These are phyloP conservation scores for Drosophila vallismaia DNA, from an alignment of 2,888 invertebrate genomes.

Conservation along the genomic window DNA sequence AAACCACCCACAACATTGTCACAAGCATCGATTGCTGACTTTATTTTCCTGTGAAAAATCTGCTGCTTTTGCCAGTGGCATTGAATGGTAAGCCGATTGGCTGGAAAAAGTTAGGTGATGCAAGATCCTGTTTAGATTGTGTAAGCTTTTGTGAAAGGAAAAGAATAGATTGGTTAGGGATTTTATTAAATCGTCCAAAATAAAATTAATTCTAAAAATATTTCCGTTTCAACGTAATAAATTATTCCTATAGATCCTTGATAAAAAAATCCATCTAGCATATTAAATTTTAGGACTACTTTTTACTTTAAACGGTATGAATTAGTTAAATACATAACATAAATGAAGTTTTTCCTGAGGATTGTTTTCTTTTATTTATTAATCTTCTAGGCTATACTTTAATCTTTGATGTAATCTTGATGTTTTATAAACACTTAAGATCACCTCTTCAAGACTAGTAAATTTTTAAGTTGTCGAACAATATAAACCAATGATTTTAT, in stretches of 20 bases:
- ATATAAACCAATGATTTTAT: not conserved
- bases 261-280: too few relatives aligned
- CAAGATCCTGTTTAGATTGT: conserved; percentile 33
- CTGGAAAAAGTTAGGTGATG: conserved; percentile 32
- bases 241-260: too few relatives aligned
- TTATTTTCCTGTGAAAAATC: conserved; percentile 5
- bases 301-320: too few relatives aligned
- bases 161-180: conserved; percentile 1
- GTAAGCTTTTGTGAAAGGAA: conserved; percentile 29
- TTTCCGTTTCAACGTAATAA: too few relatives aligned
- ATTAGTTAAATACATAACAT: too few relatives aligned
- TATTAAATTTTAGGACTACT: too few relatives aligned
- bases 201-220: too few relatives aligned
- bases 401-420: not conserved
- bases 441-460: not conserved
- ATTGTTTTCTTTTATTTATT: too few relatives aligned
- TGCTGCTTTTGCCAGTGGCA: conserved; percentile 17
- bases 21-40: conserved; percentile 1
- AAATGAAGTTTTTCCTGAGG: too few relatives aligned
- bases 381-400: not conserved
- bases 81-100: conserved; percentile 38
- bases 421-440: not conserved
- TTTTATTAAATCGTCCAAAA: not conserved
- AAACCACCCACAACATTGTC: conserved; percentile 13
- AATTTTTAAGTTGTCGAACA: not conserved